These are phyloP conservation scores for Oedothorax gibbosus DNA, from an alignment of 1,140 invertebrate genomes.

Conservation along the genomic window DNA sequence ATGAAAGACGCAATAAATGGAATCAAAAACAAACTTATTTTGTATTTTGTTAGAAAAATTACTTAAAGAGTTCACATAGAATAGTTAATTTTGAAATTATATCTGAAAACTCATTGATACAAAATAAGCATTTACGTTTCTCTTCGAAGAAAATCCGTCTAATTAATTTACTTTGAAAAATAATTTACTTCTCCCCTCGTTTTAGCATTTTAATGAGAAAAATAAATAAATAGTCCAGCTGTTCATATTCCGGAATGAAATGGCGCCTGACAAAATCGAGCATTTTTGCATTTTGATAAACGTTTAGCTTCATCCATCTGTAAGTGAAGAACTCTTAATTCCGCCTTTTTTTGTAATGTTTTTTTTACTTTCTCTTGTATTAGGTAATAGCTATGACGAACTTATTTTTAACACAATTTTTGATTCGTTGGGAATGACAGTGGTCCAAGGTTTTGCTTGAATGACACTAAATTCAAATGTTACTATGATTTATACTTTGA, in stretches of 20 bases:
- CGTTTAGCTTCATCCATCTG: slow-evolving; percentile 47
- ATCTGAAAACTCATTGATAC: too few relatives aligned
- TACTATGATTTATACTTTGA: too few relatives aligned
- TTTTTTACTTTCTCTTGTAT: slow-evolving; percentile 44
- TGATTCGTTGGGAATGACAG: too few relatives aligned
- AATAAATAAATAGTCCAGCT: slow-evolving; percentile 39
- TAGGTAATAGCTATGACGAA: slow-evolving; percentile 2
- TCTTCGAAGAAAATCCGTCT: background rate
- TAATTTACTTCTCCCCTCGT: slow-evolving; percentile 27
- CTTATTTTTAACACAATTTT: slow-evolving; percentile 52
- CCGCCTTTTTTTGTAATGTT: slow-evolving; percentile 39
- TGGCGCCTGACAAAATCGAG: slow-evolving; percentile 32
- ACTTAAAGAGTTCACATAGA: too few relatives aligned
- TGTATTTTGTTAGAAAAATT: too few relatives aligned
- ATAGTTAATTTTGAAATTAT: too few relatives aligned
- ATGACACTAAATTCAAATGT: too few relatives aligned
- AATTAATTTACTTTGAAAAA: slow-evolving; percentile 42
- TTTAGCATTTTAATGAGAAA: slow-evolving; percentile 24
- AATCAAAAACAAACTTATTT: too few relatives aligned
- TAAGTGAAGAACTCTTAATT: slow-evolving; percentile 56
- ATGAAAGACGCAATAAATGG: too few relatives aligned
- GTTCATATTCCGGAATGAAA: slow-evolving; percentile 39
- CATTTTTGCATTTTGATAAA: slow-evolving; percentile 57
- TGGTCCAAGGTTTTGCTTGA: too few relatives aligned
- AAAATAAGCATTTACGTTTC: too few relatives aligned